A percentile compares a stretch with the other conserved stretches of the same genome.
Conservation (phyloP, 2,888 invertebrate genomes). For the Ophonus ardosiacus region DNA sequence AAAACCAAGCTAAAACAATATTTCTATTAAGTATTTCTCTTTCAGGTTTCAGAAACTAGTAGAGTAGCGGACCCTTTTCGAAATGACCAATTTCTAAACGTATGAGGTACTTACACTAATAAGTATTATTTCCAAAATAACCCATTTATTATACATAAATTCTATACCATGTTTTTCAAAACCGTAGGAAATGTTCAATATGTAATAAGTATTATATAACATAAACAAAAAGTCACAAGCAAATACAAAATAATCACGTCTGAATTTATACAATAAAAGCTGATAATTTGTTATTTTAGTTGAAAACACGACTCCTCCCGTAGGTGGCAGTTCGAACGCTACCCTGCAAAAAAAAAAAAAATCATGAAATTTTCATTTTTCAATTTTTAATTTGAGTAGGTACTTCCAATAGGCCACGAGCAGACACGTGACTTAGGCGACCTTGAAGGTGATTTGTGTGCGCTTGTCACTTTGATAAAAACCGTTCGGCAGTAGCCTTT, state of each 20-base stretch:
- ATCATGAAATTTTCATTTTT: not conserved
- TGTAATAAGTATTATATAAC: constrained; percentile 1
- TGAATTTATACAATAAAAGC: constrained; percentile 77
- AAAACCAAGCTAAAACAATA: constrained; percentile 16
- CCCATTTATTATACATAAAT: constrained; percentile 11
- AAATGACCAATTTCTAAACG: too few relatives aligned
- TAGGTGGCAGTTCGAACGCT: constrained; percentile 81
- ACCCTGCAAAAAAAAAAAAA: constrained; percentile 74
- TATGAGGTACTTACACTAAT: constrained; percentile 6
- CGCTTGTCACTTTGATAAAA: too few relatives aligned
- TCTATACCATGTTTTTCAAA: not conserved
- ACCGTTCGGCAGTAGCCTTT: too few relatives aligned
- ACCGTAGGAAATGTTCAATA: not conserved
- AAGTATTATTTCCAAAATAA: constrained; percentile 6
- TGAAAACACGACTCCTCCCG: constrained; percentile 80
- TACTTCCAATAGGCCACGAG: too few relatives aligned
- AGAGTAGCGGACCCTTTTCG: too few relatives aligned
- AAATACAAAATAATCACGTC: constrained; percentile 75
- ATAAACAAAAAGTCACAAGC: constrained; percentile 62
- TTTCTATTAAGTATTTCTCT: not conserved
- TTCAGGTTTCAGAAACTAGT: not conserved
- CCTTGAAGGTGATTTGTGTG: too few relatives aligned
- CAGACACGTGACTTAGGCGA: too few relatives aligned
- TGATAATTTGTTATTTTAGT: constrained; percentile 78
- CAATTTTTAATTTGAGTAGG: too few relatives aligned